Base-by-base conservation (phyloP, 2,113 vertebrate genomes). In the Albula goreensis region DNA sequence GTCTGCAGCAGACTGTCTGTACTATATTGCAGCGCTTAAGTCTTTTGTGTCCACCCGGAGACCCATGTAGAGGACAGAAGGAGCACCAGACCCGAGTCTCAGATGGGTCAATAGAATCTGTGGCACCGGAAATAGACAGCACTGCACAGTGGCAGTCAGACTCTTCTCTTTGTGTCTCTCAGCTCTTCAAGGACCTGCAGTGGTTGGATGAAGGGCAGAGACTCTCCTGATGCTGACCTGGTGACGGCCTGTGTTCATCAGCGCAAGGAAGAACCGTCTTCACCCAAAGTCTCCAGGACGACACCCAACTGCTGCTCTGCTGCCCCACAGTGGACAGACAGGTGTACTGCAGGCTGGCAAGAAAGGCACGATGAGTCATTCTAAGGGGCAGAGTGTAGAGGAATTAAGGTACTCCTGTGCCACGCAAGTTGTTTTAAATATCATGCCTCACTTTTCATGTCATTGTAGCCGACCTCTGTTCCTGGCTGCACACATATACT, bases 181-280 rank as follows among this genome's bases (percentile, higher is more conserved):
- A 95, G 94, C 89, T 93, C 90, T 85, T 95, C 85, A 93, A 89
- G 15, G 93, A 94, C 87, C 94, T 94, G 94, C 90, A 87, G 8
- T 95, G 94, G 94, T 90, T 95, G 81, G 66, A 12, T 2, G 89
- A 86, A 85, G 19, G 82, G 22, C 90, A 93, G 87, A 91, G 83
- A 52, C 91, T 92, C 70, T 94, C 93, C 89, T 84, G 86, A 87
- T 22, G 12, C 19, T 74, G 49, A 31, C 92, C 90, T 17, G 50
- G 19, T 60, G 70, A 60, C 70, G 48, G 25, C 22, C 7, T 51
- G 22, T 22, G 11, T 78, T n/a, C 13, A 17, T 8, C 17, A 48
- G 2, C 50, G 81, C 9, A 11, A 10, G 80, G 0, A 81, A 66
- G 70, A 78, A 49, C 50, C 11, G 2, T 50, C 74, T 52, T 85